Base-by-base conservation (phyloP, 1,140 invertebrate species). In the Ladona fulva region DNA sequence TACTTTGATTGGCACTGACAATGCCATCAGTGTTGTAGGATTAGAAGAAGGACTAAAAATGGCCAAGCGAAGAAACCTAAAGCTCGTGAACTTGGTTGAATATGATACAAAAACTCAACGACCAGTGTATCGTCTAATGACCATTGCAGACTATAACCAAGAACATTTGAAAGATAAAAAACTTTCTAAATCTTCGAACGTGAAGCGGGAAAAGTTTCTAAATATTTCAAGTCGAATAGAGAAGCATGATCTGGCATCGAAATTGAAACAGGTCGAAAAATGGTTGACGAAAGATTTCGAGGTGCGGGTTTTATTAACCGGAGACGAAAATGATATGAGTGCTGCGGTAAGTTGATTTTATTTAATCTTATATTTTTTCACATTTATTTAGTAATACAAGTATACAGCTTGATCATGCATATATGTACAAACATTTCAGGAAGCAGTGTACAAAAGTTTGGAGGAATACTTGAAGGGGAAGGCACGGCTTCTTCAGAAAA, bases 71-170 rank as follows among this genome's bases (percentile, higher is more conserved):
- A 84, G 89, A 81, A 88, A 90, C 74, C 84, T 92, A 77, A 91
- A 91, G 83, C 82, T 92, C 73, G 84, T 92, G 0, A 90, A 91
- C 83, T 83, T 91, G 37, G 82, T 89, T 44, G 89, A 92, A 82
- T 83, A 86, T 10, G 89, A 90, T 82, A 84, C 87, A 0, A 90
- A 90, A 84, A 88, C 88, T 3, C 85, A 89, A 29, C 85, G 90
- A 73, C 86, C 89, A 22, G 83, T 90, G 29, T 92, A 90, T 81
- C 89, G 89, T 86, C 87, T 88, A 11, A 85, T 87, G 83, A 83
- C 83, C 8, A 83, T 80, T 7, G 74, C 80, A 11, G 82, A 86
- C 79, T 85, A 83, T 79, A 78, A 80, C 81, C 24, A 77, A 80
- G 81, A 84, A 82, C 81, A 85, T 79, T 76, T 80, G 74, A 85